phyloP scores from a whole-genome alignment of 2,888 invertebrate genomes.

The Eueremaeus valkanovi region DNA sequence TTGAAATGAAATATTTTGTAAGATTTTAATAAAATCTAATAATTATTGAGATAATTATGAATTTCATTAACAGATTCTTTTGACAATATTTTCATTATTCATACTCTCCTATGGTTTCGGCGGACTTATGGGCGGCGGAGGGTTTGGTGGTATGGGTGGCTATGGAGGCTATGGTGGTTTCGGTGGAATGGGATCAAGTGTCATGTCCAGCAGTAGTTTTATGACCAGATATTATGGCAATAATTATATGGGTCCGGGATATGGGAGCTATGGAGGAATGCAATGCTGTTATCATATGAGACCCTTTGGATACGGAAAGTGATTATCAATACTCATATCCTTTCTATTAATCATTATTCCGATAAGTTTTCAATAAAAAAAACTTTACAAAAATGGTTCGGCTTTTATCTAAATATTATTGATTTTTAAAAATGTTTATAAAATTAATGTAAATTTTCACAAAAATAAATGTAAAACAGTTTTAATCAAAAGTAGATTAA shows the following conservation, averaged over 20 bases:
- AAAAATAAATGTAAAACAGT: not conserved
- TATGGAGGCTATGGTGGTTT: conserved; percentile 13
- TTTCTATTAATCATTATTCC: no score
- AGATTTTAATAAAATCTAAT: not conserved
- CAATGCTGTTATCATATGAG: not conserved
- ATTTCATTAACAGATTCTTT: not conserved
- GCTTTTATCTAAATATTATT: not conserved
- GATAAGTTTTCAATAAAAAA: no score
- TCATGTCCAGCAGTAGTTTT: not conserved
- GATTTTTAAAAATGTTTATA: not conserved
- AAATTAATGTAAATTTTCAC: not conserved
- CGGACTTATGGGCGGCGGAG: not conserved
- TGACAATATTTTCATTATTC: not conserved
- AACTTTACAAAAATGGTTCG: no score
- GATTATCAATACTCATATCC: not conserved
- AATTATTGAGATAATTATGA: not conserved
- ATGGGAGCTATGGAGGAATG: not conserved
- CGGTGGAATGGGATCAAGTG: not conserved
- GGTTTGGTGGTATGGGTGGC: not conserved
- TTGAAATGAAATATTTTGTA: no score
- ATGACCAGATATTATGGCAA: not conserved
- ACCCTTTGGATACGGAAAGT: not conserved
- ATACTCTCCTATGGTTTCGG: not conserved
- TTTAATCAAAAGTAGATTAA: no score
- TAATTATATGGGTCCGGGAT: not conserved